phyloP scores from a whole-genome alignment of 2,888 invertebrate genomes.

The Calliscelio sp. region DNA sequence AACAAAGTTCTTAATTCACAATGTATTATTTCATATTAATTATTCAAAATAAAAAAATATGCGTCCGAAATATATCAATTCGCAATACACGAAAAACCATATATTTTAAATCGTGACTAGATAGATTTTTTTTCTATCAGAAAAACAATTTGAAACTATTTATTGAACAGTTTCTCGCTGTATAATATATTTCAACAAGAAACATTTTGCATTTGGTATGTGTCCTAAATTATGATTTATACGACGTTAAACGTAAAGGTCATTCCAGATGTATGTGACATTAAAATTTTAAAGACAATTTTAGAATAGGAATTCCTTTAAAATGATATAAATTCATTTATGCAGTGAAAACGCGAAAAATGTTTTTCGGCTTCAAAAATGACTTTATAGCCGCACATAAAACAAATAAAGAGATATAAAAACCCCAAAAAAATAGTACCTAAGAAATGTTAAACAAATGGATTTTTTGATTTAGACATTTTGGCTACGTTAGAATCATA shows the following conservation, averaged over 20 bases:
- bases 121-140: background rate
- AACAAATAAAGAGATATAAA: background rate
- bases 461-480: background rate
- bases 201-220: slow-evolving; percentile 3
- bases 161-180: background rate
- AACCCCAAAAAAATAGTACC: background rate
- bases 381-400: background rate
- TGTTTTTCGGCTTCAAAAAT: background rate
- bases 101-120: background rate
- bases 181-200: slow-evolving; percentile 2
- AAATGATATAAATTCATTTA: slow-evolving; percentile 1
- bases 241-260: slow-evolving; percentile 32
- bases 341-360: background rate
- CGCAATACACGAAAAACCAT: background rate
- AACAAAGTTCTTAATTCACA: no score
- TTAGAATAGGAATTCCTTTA: slow-evolving; percentile 19
- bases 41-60: no score
- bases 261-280: slow-evolving; percentile 18
- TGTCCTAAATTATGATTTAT: slow-evolving; percentile 36
- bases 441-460: background rate
- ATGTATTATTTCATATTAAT: no score
- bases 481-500: background rate
- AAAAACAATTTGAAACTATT: background rate
- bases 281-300: slow-evolving; percentile 19
- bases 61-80: background rate